phyloP scores from a whole-genome alignment of 2,888 invertebrate genomes.

The Troides oblongomaculatus region DNA sequence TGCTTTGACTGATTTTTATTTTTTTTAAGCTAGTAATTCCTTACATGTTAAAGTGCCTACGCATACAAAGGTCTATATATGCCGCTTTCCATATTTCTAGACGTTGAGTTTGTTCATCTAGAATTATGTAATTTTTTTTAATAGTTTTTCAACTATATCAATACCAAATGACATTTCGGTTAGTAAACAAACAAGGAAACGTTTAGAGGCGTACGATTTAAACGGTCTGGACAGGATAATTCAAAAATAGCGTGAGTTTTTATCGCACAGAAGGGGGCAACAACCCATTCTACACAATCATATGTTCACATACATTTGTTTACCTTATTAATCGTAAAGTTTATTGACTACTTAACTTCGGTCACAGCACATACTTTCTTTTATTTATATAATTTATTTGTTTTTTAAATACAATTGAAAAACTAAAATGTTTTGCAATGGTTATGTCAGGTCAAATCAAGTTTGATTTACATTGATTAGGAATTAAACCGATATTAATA shows the following conservation, averaged over 20 bases:
- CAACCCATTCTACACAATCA: constrained; percentile 27
- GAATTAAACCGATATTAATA: background rate
- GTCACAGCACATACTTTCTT: constrained; percentile 5
- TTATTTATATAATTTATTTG: background rate
- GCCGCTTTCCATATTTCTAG: too few species aligned
- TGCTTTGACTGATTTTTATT: too few species aligned
- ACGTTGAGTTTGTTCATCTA: too few species aligned
- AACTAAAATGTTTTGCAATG: too few species aligned
- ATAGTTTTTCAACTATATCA: too few species aligned
- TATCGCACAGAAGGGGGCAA: constrained; percentile 24
- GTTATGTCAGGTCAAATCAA: background rate
- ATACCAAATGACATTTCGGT: too few species aligned
- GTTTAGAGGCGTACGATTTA: constrained; percentile 4
- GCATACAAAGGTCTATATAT: too few species aligned
- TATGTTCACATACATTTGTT: constrained; percentile 28
- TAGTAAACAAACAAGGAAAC: constrained; percentile 9
- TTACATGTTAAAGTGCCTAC: too few species aligned
- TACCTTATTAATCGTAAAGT: constrained; percentile 30
- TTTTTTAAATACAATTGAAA: background rate
- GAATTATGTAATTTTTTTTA: too few species aligned
- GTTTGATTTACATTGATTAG: background rate
- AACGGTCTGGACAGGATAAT: constrained; percentile 21
- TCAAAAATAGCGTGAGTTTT: constrained; percentile 31
- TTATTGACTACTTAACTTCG: constrained; percentile 24
- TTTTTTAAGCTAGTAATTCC: too few species aligned